Base-by-base conservation (phyloP, 37 sponge, comb jelly and placozoan genomes). In the Sycon ciliatum region DNA sequence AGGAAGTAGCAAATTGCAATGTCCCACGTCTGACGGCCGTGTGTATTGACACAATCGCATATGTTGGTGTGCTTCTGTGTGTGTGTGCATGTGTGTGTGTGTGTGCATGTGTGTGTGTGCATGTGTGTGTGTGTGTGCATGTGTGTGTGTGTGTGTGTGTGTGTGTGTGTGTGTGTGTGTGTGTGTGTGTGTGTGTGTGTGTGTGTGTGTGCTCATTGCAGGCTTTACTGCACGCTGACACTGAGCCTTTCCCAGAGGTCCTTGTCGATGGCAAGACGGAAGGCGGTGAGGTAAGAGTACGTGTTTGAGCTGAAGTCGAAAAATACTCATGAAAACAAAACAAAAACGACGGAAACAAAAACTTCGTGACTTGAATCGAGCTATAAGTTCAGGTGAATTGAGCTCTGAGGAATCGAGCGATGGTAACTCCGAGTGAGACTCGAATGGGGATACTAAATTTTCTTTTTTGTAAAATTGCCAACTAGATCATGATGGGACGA, bases 211-310 rank as follows among this genome's bases (percentile, higher is more conserved):
- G 55, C 26, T 68, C 67, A 39, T 2, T 58, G 4, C 67, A 89
- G 83, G 86, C 89, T 11, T 66, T 86, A 82, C 57, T 66, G 24
- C 24, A 34, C 11, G 72, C 75, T 65, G 84, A 80, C 16, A 32
- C 68, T 38, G 93, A 90, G 18, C 87, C 86, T 2, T 83, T 85
- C 33, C 92, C 98, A 32, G 36, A 32, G 38, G 85, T 95, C 20
- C 74, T 49, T 54, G 89, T 87, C 1, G 98, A 91, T 66, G 66
- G 76, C 55, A 84, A 82, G 66, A 67, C 40, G 34, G 90, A 89
- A 53, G 87, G 81, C 28, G 78, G 74, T 32, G n/a, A 85, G 62
- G 89, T 84, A 27, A 39, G 83, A 40, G 65, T 57, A 1, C n/a
- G 18, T 46, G 13, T 46, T 18, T 20, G 16, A 46, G 13, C 13